Evolutionary conservation across 2,113 vertebrate species (phyloP).

Genomic region (Eidolon helvum): DNA sequence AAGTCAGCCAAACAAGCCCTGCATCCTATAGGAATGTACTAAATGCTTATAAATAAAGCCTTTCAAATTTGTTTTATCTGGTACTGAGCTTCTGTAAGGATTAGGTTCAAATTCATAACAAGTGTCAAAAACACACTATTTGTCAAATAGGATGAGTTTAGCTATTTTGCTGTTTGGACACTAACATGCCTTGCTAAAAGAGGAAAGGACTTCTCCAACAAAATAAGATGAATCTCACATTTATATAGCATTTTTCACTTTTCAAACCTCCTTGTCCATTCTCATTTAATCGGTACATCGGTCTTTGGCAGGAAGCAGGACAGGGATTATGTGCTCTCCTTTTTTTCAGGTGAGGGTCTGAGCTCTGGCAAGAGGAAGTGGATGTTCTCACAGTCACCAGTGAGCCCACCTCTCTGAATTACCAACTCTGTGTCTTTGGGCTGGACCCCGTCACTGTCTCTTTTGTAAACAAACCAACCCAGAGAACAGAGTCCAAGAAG

Average conservation of each 20-base stretch:
- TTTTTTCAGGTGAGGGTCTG: neutral
- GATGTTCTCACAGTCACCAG: neutral
- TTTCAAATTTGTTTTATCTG: neutral
- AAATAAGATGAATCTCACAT: neutral
- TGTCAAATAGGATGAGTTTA: constrained; percentile 45
- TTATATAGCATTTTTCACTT: neutral
- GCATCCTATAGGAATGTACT: neutral
- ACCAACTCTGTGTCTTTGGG: neutral
- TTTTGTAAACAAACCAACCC: neutral
- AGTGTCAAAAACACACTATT: constrained; percentile 22
- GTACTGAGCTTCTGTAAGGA: constrained; percentile 16
- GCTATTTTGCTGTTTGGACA: neutral
- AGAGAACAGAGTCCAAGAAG: neutral
- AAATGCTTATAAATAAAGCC: neutral
- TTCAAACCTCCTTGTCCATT: neutral
- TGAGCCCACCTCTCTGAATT: neutral
- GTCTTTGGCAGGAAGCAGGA: neutral
- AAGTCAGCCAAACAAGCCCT: neutral
- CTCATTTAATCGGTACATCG: neutral
- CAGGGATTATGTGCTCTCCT: neutral
- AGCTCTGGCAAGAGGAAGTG: neutral
- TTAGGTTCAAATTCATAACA: constrained; percentile 38
- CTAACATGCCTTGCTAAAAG: neutral
- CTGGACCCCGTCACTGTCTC: neutral
- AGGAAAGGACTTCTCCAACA: neutral